A percentile compares a stretch with the other conserved stretches of the same genome.
These are phyloP conservation scores for Tokudaia muenninki DNA, from an alignment of 2,797 vertebrate species.

Conservation along the genomic window DNA sequence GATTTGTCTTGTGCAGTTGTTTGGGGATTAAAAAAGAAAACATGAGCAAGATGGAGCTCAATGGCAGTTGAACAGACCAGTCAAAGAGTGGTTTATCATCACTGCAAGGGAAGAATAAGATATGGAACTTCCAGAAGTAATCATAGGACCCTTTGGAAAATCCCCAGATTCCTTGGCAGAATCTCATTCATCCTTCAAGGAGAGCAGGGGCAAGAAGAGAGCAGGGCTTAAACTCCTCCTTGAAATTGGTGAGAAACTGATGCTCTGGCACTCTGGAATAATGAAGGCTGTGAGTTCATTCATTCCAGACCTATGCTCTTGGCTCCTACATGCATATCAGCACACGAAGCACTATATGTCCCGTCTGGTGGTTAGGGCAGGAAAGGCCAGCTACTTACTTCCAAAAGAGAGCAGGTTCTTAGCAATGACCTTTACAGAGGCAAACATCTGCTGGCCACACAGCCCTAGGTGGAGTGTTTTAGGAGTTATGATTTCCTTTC, in stretches of 20 bases:
- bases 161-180: not conserved
- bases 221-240: not conserved
- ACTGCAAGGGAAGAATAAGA: not conserved
- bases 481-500: not conserved
- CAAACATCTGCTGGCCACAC: not conserved
- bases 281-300: constrained; percentile 36
- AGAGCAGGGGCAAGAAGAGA: not conserved
- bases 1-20: not conserved
- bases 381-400: constrained; percentile 47
- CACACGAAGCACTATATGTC: constrained; percentile 61
- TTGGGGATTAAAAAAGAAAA: constrained; percentile 53
- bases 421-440: constrained; percentile 28
- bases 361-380: not conserved
- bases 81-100: not conserved
- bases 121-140: not conserved
- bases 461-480: not conserved
- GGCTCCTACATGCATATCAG: not conserved
- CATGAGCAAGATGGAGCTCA: not conserved
- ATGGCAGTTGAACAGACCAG: not conserved
- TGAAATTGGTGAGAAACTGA: constrained; percentile 66
- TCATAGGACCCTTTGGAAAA: constrained; percentile 22
- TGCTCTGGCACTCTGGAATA: constrained; percentile 38
- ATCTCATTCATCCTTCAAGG: not conserved
- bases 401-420: not conserved
- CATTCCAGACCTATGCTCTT: constrained; percentile 10